Base-by-base conservation (phyloP, 2,113 vertebrate genomes). In the Cyphomyrus plagiostoma region DNA sequence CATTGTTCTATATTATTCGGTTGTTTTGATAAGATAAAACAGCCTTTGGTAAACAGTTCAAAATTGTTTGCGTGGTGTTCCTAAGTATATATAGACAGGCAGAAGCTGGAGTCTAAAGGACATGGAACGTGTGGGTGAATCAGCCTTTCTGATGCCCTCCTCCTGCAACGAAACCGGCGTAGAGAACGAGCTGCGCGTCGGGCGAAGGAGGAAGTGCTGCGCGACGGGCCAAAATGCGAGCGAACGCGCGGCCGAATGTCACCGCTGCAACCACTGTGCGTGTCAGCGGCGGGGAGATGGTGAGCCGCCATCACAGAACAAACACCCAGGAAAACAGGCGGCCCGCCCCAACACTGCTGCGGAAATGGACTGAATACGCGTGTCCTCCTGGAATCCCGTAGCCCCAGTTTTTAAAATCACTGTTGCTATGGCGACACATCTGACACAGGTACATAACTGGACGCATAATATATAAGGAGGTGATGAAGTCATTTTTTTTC, bases 391-490 rank as follows among this genome's bases (percentile, higher is more conserved):
- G 85, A 49, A 52, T 39, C 26, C 48, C 21, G 30, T 35, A 48
- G 49, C 26, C n/a, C 49, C 11, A 53, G 50, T 21, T 53, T 86
- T 86, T 50, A 13, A n/a, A 86, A 35, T 50, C 49, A 53, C 26
- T 30, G 85, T 86, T 86, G 45, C 85, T 53, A 86, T 86, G 48
- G 48, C 6, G 39, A 83, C 80, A 83, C 80, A 46, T 83, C 39
- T 48, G 80, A 83, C 45, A 83, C 19, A 83, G 80, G 80, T 83
- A 83, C 19, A 48, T 23, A 17, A 83, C 80, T 39, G 39, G 80
- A 83, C 80, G 45, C 19, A 83, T 46, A 46, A 48, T 83, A 83
- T 21, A 46, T 21, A 82, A 82, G 39, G 39, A 17, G 35, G 15
- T 35, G 13, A 45, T 48, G 39, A 83, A 4, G 80, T 19, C 21